Evolutionary conservation across 2,888 invertebrate genomes (phyloP).

Genomic region (Erebia epiphron): DNA sequence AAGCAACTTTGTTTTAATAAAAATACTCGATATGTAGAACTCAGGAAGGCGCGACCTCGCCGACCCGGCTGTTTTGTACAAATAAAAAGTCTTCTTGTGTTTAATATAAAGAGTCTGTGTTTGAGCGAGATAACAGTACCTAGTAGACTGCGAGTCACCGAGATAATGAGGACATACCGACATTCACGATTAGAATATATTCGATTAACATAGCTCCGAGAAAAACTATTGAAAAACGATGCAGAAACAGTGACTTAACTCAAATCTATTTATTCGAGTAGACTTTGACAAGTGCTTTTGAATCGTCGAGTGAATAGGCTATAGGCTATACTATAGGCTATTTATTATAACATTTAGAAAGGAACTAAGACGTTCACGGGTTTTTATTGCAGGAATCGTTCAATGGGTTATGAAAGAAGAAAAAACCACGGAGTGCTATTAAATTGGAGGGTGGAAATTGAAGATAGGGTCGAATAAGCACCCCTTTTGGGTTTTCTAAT

Average conservation of each 20-base stretch:
- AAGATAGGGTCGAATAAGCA: too few species aligned
- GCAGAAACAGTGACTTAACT: neutral
- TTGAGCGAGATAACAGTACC: conserved; percentile 51
- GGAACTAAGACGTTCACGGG: too few species aligned
- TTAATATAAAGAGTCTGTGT: conserved; percentile 53
- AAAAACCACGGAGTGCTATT: too few species aligned
- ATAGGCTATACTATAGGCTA: too few species aligned
- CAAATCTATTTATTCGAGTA: too few species aligned
- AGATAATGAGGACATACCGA: conserved; percentile 50
- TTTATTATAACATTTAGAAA: too few species aligned
- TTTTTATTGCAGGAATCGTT: too few species aligned
- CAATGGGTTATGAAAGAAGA: too few species aligned
- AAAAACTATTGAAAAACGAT: neutral
- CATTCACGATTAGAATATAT: conserved; percentile 19
- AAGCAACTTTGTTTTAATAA: conserved; percentile 63
- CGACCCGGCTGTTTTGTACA: conserved; percentile 55
- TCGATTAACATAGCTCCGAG: conserved; percentile 13
- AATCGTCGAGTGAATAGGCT: too few species aligned
- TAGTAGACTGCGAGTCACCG: conserved; percentile 78
- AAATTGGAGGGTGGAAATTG: too few species aligned
- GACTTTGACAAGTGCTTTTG: too few species aligned
- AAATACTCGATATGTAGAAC: conserved; percentile 51
- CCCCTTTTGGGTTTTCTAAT: too few species aligned
- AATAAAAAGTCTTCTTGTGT: conserved; percentile 63
- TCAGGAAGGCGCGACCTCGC: conserved; percentile 70